Evolutionary conservation across 2,888 invertebrate species (phyloP), one percentile per base, ranked within the genome.

Genomic region (Ptychoptera albimana): DNA sequence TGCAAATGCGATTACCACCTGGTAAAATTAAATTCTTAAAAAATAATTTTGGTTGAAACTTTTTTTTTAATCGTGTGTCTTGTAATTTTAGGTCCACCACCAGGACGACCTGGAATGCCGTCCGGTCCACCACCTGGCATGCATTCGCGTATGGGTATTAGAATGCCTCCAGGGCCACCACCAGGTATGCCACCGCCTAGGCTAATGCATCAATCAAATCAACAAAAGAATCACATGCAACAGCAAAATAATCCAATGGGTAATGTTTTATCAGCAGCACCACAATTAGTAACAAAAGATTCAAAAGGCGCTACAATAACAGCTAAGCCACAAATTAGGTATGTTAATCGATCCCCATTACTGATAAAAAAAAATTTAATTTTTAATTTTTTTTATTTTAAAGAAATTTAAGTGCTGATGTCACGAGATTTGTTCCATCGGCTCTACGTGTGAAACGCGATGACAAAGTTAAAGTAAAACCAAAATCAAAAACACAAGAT

Each of bases 281-380:
- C 87, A 11, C 86, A 85, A 57, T 82, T 86, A 55, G 76, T 78
- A 50, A 74, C 83, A 48, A 76, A 77, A 53, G 81, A 78, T 48
- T 73, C 74, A 1, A 71, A 72, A 38, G 78, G 75, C 60, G 77
- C 78, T 11, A 82, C 87, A 13, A 94, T 94, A 52, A 85, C 89
- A 54, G 97, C 96, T 0, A 96, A 96, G 60, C 96, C 97, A 0
- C 94, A 96, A 69, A 92, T 98, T 51, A 75, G 91, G 64, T 61
- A 50, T 16, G 47, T 15, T n/a, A 1, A 6, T 7, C 7, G 23
- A 23, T 23, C 7, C 23, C 3, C 4, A n/a, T 12, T 13, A 29
- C 8, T 32, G 16, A 15, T 3, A 12, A 14, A 6, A 11, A 14
- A 10, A 31, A 6, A 5, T 39, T 4, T 8, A 44, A 14, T 36